Base-by-base conservation (phyloP, 2,888 invertebrate genomes). In the Tetropium fuscum region DNA sequence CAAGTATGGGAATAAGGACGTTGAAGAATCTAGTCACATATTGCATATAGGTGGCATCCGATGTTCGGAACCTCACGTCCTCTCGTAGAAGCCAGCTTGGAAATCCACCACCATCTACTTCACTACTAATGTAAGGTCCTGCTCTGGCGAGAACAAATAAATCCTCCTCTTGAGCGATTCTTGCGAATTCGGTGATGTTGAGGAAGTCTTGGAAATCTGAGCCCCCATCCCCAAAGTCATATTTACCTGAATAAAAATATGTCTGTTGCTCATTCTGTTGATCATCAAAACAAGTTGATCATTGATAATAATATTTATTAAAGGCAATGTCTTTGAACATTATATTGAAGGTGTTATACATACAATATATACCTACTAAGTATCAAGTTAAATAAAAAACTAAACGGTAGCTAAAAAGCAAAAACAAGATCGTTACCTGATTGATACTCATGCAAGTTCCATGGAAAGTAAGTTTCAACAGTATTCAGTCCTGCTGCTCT, bases 391-490 rank as follows among this genome's bases (percentile, higher is more conserved):
- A n/a, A n/a, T n/a, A n/a, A n/a, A n/a, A n/a, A n/a, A n/a, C n/a
- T n/a, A n/a, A n/a, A n/a, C n/a, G n/a, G n/a, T n/a, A n/a, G n/a
- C n/a, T n/a, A n/a, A n/a, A n/a, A n/a, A n/a, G n/a, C n/a, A n/a
- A n/a, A n/a, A n/a, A n/a, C n/a, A n/a, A n/a, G n/a, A n/a, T n/a
- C n/a, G n/a, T n/a, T n/a, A n/a, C n/a, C n/a, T n/a, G n/a, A n/a
- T n/a, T n/a, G n/a, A n/a, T n/a, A 91, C 81, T 97, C 94, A 78
- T 97, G 97, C 51, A 88, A 84, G 67, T 93, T 94, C 97, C 97
- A 91, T 77, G 94, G 93, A 0, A 97, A 89, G 78, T 97, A 80
- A 8, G 94, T 94, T 64, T 94, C 89, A 0, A 97, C 88, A 1
- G 94, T 87, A 81, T 97, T 95, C 4, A 97, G 84, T 1, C 97